Base-by-base conservation (phyloP, 1,140 invertebrate species). In the Platyscapa corneri region DNA sequence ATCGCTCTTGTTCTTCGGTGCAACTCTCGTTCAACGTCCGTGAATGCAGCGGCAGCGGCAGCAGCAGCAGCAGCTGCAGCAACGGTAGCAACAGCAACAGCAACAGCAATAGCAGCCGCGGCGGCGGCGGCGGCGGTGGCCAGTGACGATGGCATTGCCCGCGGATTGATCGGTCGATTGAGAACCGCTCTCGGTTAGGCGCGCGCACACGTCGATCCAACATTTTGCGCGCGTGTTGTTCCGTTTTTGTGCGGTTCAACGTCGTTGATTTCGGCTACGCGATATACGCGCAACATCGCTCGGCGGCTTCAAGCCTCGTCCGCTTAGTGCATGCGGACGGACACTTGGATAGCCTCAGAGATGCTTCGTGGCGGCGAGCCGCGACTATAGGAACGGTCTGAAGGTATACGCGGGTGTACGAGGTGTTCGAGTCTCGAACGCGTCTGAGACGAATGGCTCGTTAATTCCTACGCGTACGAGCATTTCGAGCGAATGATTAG, bases 121-220 rank as follows among this genome's bases (percentile, higher is more conserved):
- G n/a, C n/a, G n/a, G n/a, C 76, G 49, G 18, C 53, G 53, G 5
- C 32, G 76, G 20, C 32, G 27, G 34, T 32, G 56, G 34, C 5
- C n/a, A 32, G 18, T 46, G 34, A 78, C 53, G 77, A 65, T 30
- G 53, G 56, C 27, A 60, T 53, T 53, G 18, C 49, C 49, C 49
- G 49, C 49, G 16, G 2, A 16, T 18, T 23, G 14, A 23, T 42
- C 39, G n/a, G 1, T n/a, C 79, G 42, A 49, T 72, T 82, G 79
- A 82, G 79, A 82, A 82, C 79, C 65, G n/a, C 79, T 72, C 27
- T 16, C 30, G 12, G 37, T 18, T 3, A 42, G 42, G 60, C 67
- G 65, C 78, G 37, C 39, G 18, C 60, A 12, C 60, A 65, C 37
- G 37, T 23, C 23, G 72, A 39, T n/a, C 8, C 39, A 32, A 75